Conservation (phyloP, 1,140 invertebrate species). For the Tetramorium simillimum region DNA sequence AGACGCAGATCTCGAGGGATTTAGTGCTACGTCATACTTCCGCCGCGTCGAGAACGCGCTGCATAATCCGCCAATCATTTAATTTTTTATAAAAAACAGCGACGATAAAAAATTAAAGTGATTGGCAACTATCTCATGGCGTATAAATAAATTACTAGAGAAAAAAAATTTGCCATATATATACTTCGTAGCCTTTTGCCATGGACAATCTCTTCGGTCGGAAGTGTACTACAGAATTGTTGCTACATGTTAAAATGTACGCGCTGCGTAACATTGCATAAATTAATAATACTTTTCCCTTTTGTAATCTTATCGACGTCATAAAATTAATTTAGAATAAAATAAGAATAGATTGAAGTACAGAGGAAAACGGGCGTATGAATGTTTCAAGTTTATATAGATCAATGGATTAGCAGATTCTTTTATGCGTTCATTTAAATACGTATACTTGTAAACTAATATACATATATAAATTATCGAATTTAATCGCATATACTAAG, state of each 20-base stretch:
- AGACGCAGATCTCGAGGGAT: neutral
- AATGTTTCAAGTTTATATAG: conserved; percentile 46
- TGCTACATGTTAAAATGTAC: conserved; percentile 64
- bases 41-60: neutral
- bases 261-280: conserved; percentile 68
- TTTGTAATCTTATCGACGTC: conserved; percentile 69
- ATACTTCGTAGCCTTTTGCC: conserved; percentile 2
- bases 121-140: conserved; percentile 74
- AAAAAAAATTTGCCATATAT: conserved; percentile 49
- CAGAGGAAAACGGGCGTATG: conserved; percentile 61
- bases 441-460: conserved; percentile 22
- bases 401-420: conserved; percentile 3
- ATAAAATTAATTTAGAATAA: conserved; percentile 65
- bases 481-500: conserved; percentile 29
- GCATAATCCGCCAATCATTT: conserved; percentile 76
- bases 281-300: conserved; percentile 82
- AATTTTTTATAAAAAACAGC: conserved; percentile 81
- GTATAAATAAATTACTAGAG: conserved; percentile 55
- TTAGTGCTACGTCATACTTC: conserved; percentile 30
- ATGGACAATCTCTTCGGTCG: conserved; percentile 66
- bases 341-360: conserved; percentile 71
- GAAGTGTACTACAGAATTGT: conserved; percentile 38
- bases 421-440: neutral
- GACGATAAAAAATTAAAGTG: conserved; percentile 80
- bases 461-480: conserved; percentile 32